Evolutionary conservation across 2,113 vertebrate genomes (phyloP), one percentile per base, ranked within the genome.

Genomic region (Cyanoramphus novaezelandiae): DNA sequence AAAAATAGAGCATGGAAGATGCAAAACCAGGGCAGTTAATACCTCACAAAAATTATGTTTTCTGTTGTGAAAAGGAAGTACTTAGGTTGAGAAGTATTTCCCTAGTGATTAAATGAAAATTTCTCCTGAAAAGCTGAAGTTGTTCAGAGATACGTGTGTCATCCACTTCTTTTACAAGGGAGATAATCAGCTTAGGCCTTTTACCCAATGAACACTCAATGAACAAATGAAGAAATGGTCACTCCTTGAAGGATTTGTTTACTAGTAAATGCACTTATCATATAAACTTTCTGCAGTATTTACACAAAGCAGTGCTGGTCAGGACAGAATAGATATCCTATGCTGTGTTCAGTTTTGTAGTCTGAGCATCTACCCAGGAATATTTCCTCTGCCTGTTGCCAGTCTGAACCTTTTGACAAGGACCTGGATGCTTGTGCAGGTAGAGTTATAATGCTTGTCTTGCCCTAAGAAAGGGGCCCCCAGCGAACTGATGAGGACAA

Each of bases 111-210:
- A 81, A 83, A 62, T n/a, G 6, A 29, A 17, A 33, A 31, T 35
- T 41, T 43, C 20, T 49, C 20, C 24, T 43, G 43, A 9, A 43
- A 18, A 25, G 12, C 13, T 11, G 12, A 16, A 37, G 8, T 11
- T 12, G 6, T 27, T 86, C n/a, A 70, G 53, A 82, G 33, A 0
- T 1, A 9, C 0, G 5, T 17, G 6, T 13, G 4, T 18, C 5
- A 3, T 24, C 55, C 2, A 6, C 15, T 33, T 29, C 25, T 63
- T 71, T 33, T 5, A 62, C 3, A 6, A 44, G 31, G 25, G 13
- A 75, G 60, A 21, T 4, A 1, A 9, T 6, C 10, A 15, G 11
- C 3, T 68, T 25, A n/a, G 50, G 27, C 70, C 37, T 79, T 60
- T 37, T 81, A 31, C 15, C 27, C 25, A 35, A 33, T 17, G 43